Evolutionary conservation across 53 echinoderm and acorn worm species (phyloP).

Genomic region (Antedon mediterranea): DNA sequence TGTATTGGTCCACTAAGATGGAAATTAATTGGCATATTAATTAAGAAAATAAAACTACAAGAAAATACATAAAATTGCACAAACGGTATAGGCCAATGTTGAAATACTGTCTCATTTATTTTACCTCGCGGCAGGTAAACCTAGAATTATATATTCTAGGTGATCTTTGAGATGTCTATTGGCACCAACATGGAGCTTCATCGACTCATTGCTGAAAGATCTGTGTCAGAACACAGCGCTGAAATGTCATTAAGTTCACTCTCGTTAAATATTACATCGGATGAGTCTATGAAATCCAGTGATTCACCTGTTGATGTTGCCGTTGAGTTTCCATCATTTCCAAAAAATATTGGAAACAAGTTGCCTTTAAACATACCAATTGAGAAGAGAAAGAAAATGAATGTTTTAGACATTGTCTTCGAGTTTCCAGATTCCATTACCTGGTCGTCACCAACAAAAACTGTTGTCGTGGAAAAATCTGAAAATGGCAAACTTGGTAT

Average conservation of each 20-base stretch:
- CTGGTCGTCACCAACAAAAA: not conserved
- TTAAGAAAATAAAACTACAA: too few relatives aligned
- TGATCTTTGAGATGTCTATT: not conserved
- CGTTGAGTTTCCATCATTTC: not conserved
- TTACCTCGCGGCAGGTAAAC: too few relatives aligned
- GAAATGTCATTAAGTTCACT: not conserved
- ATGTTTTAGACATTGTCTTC: not conserved
- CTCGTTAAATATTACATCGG: not conserved
- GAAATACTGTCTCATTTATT: too few relatives aligned
- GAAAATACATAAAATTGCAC: too few relatives aligned
- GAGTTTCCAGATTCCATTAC: not conserved
- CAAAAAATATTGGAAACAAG: not conserved
- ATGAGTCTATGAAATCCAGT: not conserved
- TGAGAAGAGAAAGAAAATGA: not conserved
- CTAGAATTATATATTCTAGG: too few relatives aligned
- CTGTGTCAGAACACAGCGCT: not conserved
- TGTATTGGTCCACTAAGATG: too few relatives aligned
- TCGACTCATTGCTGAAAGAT: not conserved
- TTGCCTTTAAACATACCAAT: not conserved
- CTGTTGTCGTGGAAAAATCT: not conserved
- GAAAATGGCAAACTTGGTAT: not conserved
- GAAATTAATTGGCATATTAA: too few relatives aligned
- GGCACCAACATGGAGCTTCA: not conserved
- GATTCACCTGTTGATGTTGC: not conserved
- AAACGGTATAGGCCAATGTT: too few relatives aligned